A percentile compares a stretch with the other conserved stretches of the same genome.
Evolutionary conservation across 30 jellyfish, hydroid and myxozoan species (phyloP).

Genomic region (Euphysa ruthae): DNA sequence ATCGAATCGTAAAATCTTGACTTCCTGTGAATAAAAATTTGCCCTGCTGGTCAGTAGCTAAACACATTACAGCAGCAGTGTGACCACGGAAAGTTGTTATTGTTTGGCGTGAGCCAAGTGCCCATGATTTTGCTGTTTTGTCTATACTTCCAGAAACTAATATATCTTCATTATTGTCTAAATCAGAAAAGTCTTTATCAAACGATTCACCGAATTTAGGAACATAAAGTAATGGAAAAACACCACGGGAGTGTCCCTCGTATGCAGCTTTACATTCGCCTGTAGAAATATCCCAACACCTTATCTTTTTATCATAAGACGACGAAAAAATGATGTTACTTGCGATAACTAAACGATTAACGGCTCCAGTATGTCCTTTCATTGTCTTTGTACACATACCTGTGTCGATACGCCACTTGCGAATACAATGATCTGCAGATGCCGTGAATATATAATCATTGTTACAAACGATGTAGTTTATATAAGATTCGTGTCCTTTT

Average conservation of each 20-base stretch:
- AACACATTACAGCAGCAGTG: constrained; percentile 65
- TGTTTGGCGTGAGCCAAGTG: constrained; percentile 63
- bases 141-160: constrained; percentile 85
- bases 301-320: constrained; percentile 69
- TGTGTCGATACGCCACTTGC: constrained; percentile 82
- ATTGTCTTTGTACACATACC: constrained; percentile 89
- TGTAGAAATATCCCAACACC: constrained; percentile 80
- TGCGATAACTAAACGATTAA: constrained; percentile 46
- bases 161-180: constrained; percentile 65
- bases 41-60: constrained; percentile 77
- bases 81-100: constrained; percentile 78
- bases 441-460: constrained; percentile 74
- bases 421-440: constrained; percentile 67
- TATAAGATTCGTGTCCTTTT: constrained; percentile 76
- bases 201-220: constrained; percentile 48
- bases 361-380: constrained; percentile 88
- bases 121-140: constrained; percentile 84
- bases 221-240: constrained; percentile 69
- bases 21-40: constrained; percentile 78
- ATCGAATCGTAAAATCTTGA: constrained; percentile 62
- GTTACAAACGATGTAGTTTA: constrained; percentile 55
- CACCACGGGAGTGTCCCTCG: constrained; percentile 77
- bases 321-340: constrained; percentile 71
- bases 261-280: constrained; percentile 75
- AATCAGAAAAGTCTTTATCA: constrained; percentile 72